phyloP scores from a whole-genome alignment of 30 jellyfish, hydroid and myxozoan species.

The Clytia hemisphaerica region DNA sequence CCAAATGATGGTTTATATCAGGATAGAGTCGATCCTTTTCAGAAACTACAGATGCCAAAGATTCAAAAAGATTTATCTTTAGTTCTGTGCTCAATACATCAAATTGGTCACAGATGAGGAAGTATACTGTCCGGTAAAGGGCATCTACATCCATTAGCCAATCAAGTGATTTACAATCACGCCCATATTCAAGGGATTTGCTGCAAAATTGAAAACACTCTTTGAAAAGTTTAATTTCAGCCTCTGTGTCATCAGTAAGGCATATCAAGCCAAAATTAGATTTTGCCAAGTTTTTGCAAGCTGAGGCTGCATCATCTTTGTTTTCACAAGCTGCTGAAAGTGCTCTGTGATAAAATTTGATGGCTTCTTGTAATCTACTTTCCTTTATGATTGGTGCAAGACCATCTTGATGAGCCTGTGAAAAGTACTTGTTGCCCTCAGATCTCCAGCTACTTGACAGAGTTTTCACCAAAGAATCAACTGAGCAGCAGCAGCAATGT shows the following conservation, averaged over 20 bases:
- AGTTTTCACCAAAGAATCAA: no score
- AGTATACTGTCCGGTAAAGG: neutral
- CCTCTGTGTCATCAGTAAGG: neutral
- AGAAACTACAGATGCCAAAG: conserved; percentile 1
- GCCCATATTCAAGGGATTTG: neutral
- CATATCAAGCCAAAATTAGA: no score
- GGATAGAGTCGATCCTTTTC: conserved; percentile 14
- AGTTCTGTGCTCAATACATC: neutral
- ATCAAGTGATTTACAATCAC: neutral
- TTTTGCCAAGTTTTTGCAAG: conserved; percentile 27
- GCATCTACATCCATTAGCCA: conserved; percentile 9
- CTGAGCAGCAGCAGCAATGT: no score
- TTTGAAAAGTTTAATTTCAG: conserved; percentile 6
- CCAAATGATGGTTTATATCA: conserved; percentile 5
- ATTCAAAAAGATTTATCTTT: conserved; percentile 17
- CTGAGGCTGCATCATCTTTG: conserved; percentile 37
- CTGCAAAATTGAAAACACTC: conserved; percentile 8
- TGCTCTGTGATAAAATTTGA: conserved; percentile 17
- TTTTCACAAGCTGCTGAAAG: conserved; percentile 12
- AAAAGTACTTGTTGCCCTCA: conserved; percentile 27
- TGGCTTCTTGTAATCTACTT: conserved; percentile 20
- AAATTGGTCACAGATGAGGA: neutral
- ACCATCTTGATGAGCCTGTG: neutral
- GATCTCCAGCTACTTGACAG: conserved; percentile 13
- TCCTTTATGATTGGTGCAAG: conserved; percentile 21